Evolutionary conservation across 2,113 vertebrate genomes (phyloP).

Genomic region (Hippocampus barbouri): DNA sequence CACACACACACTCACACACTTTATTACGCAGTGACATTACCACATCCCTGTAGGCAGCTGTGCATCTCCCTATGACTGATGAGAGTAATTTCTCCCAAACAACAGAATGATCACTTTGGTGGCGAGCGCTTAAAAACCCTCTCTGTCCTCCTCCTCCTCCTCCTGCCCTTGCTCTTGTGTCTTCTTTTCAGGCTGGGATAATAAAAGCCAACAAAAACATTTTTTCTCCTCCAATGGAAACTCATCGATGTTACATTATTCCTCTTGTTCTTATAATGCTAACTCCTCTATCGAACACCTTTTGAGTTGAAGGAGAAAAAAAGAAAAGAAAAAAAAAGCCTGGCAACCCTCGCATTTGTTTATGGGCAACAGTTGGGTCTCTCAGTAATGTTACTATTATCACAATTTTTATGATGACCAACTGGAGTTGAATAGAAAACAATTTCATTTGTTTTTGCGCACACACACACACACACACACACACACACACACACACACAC

Average conservation of each 20-base stretch:
- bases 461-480: too few relatives aligned
- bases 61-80: slow-evolving; percentile 80
- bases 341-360: too few relatives aligned
- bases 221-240: slow-evolving; percentile 49
- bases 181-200: slow-evolving; percentile 35
- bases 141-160: slow-evolving; percentile 21
- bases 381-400: too few relatives aligned
- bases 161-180: slow-evolving; percentile 28
- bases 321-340: not conserved
- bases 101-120: slow-evolving; percentile 73
- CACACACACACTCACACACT: slow-evolving; percentile 25
- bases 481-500: too few relatives aligned
- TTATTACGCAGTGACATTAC: slow-evolving; percentile 73
- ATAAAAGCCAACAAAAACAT: slow-evolving; percentile 48
- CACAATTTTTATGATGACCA: too few relatives aligned
- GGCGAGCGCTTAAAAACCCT: slow-evolving; percentile 48
- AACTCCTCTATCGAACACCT: not conserved
- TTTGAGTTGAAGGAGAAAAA: not conserved
- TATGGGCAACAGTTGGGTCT: not conserved
- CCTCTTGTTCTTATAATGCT: not conserved
- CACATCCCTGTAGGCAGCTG: slow-evolving; percentile 76
- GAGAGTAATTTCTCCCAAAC: slow-evolving; percentile 81
- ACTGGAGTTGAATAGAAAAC: too few relatives aligned
- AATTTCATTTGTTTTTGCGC: too few relatives aligned
- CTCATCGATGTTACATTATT: not conserved